Percentiles rank a stretch among this genome's conserved stretches.
phyloP scores from a whole-genome alignment of 2,888 invertebrate species.

The Cephus runcator region DNA sequence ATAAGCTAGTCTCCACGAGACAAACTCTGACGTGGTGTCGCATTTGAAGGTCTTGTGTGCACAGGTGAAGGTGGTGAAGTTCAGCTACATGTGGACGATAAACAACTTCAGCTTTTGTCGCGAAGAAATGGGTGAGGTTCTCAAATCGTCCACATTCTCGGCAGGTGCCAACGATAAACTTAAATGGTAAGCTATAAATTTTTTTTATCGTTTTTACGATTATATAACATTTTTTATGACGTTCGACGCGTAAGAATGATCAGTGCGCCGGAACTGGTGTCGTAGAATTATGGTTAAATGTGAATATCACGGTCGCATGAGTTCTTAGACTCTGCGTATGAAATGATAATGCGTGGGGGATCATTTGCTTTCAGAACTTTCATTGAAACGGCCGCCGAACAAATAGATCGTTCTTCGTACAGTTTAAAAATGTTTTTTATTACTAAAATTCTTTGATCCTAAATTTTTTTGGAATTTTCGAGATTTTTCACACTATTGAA shows the following conservation, averaged over 20 bases:
- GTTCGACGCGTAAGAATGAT: neutral
- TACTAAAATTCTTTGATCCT: neutral
- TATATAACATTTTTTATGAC: neutral
- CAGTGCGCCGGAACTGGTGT: neutral
- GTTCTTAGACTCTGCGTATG: neutral
- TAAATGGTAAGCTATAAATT: slow-evolving; percentile 81
- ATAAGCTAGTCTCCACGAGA: slow-evolving; percentile 43
- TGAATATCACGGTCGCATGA: neutral
- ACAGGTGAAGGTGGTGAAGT: slow-evolving; percentile 99
- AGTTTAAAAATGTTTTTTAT: too few relatives aligned
- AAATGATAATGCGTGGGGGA: neutral
- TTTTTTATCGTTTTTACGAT: neutral
- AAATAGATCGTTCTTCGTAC: too few relatives aligned
- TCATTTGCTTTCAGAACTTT: neutral
- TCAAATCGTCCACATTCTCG: slow-evolving; percentile 99
- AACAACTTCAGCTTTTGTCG: slow-evolving; percentile 99
- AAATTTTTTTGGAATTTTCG: neutral
- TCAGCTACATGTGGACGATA: slow-evolving; percentile 99
- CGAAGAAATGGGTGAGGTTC: slow-evolving; percentile 99
- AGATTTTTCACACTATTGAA: neutral
- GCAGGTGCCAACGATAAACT: slow-evolving; percentile 99
- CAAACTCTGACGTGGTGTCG: slow-evolving; percentile 53
- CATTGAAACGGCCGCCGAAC: too few relatives aligned
- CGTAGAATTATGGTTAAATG: neutral
- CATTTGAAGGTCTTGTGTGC: slow-evolving; percentile 61